Evolutionary conservation across 1,140 invertebrate genomes (phyloP), one percentile per base, ranked within the genome.

Genomic region (Nymphalis io): DNA sequence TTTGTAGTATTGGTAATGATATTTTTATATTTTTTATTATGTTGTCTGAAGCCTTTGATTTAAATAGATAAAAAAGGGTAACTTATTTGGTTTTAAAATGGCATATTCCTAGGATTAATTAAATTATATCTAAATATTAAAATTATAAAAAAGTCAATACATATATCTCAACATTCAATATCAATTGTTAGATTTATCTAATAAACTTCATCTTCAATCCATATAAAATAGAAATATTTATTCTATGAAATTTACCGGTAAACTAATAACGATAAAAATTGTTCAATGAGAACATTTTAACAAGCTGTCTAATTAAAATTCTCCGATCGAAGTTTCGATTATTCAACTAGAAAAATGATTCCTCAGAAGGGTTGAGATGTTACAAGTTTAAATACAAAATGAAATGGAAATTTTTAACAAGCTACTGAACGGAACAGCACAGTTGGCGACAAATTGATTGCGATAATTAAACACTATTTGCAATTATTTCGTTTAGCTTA

Each of bases 331-430:
- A 77, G 67, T 79, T 44, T 70, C 72, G 68, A 68, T 71, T 76
- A 78, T 76, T 78, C 77, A 68, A 75, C 70, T 79, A 79, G 79
- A 83, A 83, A 81, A 83, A 75, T 70, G 76, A 76, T 72, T 69
- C 74, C 44, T 74, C 60, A 59, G 83, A 86, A 88, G 88, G 82
- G 85, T 88, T 90, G 77, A 44, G 59, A 75, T 72, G 70, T 76
- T 69, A 55, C 70, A 79, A 82, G 60, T 84, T 87, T 51, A 60
- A 58, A 68, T 77, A 78, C 77, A 87, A 88, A 83, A 88, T 89
- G 84, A 84, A 88, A 85, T 83, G 87, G 85, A 90, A 90, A 80
- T 84, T 89, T 90, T 89, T 90, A 90, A 90, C 87, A 88, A 90
- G 87, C 75, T 68, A 67, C 73, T 60, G 55, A 64, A 69, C 64